Conservation (phyloP, 2,888 invertebrate genomes). For the Chaitophorus viminalis region DNA sequence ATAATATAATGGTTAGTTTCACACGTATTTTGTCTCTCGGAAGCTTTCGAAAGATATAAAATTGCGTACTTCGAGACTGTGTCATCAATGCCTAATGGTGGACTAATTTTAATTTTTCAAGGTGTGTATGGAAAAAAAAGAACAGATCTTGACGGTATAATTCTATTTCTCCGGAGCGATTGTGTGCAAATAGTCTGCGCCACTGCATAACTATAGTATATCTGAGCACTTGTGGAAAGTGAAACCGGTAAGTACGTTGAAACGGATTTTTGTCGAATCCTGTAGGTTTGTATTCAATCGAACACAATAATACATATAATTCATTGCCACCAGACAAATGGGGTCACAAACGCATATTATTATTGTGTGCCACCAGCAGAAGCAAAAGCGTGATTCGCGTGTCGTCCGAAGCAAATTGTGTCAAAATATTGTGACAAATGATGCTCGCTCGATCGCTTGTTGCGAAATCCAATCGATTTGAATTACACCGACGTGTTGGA, state of each 20-base stretch:
- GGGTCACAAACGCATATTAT: not conserved
- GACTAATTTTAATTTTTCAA: too few relatives aligned
- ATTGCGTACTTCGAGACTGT: too few relatives aligned
- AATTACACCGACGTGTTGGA: conserved; percentile 24
- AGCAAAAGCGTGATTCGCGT: too few relatives aligned
- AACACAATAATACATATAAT: not conserved
- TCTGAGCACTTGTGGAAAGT: not conserved
- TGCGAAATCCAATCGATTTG: conserved; percentile 17
- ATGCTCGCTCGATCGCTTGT: not conserved
- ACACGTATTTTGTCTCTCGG: too few relatives aligned
- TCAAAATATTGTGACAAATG: not conserved
- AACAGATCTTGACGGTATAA: not conserved
- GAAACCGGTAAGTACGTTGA: not conserved
- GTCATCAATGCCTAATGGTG: too few relatives aligned
- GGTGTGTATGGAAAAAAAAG: not conserved
- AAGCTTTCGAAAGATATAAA: too few relatives aligned
- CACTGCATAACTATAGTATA: not conserved
- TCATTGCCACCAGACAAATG: not conserved
- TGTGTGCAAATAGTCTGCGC: conserved; percentile 12
- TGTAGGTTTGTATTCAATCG: not conserved
- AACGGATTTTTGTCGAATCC: not conserved
- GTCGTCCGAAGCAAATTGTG: not conserved
- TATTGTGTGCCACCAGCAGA: not conserved
- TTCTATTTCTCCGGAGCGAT: not conserved
- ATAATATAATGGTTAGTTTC: too few relatives aligned